Conservation (phyloP, 2,113 vertebrate genomes). For the Buteo buteo region DNA sequence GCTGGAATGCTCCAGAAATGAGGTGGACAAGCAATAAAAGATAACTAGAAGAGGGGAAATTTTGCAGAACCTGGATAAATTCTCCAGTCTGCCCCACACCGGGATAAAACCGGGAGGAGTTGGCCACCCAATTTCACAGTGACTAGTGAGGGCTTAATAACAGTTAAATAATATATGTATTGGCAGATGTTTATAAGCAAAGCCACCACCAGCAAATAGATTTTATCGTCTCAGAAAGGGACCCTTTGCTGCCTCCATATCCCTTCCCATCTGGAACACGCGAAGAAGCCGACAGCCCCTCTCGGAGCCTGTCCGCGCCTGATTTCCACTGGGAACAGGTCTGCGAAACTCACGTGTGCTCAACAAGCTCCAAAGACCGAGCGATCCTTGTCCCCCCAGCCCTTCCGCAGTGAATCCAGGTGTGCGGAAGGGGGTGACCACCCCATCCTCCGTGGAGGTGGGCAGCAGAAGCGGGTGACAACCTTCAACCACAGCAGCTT, state of each 20-base stretch:
- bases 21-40: neutral
- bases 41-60: neutral
- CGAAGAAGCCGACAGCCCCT: neutral
- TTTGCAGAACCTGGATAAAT: neutral
- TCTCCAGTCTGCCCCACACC: neutral
- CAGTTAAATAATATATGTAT: neutral
- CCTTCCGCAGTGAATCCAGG: neutral
- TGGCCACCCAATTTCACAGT: neutral
- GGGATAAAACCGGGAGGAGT: neutral
- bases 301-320: neutral
- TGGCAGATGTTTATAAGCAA: neutral
- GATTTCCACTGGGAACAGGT: neutral
- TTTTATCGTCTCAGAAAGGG: neutral
- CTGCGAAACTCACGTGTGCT: neutral
- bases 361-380: neutral
- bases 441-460: rapidly evolving
- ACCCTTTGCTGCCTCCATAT: neutral
- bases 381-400: neutral
- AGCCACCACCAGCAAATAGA: neutral
- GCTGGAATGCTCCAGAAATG: neutral
- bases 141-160: neutral
- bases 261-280: neutral
- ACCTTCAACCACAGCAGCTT: rapidly evolving
- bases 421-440: rapidly evolving
- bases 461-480: neutral